These are phyloP conservation scores for Lithobates pipiens DNA, from an alignment of 2,797 vertebrate species.

Conservation along the genomic window DNA sequence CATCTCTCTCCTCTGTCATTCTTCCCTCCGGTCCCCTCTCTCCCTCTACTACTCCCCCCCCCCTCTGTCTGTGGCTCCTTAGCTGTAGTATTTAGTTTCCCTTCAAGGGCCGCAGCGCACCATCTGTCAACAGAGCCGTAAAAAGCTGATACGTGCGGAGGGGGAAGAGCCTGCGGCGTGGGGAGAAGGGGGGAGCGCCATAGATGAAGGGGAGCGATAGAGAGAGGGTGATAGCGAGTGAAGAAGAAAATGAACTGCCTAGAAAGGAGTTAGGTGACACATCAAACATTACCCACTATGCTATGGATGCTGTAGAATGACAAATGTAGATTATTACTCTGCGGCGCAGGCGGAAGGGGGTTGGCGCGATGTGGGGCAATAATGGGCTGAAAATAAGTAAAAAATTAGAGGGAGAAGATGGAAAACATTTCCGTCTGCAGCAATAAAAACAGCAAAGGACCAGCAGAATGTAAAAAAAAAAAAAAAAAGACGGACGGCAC, in stretches of 20 bases:
- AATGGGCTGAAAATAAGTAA: background rate
- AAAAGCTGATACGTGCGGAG: constrained; percentile 57
- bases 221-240: constrained; percentile 6
- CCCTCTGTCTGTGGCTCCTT: constrained; percentile 53
- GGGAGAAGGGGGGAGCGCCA: constrained; percentile 32
- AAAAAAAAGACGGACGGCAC: constrained; percentile 14
- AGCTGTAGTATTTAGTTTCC: constrained; percentile 61
- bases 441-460: background rate
- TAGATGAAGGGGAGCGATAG: constrained; percentile 3
- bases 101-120: constrained; percentile 60
- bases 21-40: background rate
- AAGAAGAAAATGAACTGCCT: constrained; percentile 8
- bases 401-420: background rate
- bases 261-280: constrained; percentile 16
- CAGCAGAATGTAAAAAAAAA: constrained; percentile 14
- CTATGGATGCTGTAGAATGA: background rate
- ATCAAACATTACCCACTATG: constrained; percentile 16
- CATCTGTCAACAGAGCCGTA: constrained; percentile 61
- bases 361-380: background rate
- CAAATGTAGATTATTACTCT: background rate
- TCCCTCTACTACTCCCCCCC: background rate
- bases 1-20: background rate
- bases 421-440: background rate
- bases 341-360: background rate
- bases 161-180: constrained; percentile 55